Base-by-base conservation (phyloP, 1,140 invertebrate genomes). In the Drosophila aff. region DNA sequence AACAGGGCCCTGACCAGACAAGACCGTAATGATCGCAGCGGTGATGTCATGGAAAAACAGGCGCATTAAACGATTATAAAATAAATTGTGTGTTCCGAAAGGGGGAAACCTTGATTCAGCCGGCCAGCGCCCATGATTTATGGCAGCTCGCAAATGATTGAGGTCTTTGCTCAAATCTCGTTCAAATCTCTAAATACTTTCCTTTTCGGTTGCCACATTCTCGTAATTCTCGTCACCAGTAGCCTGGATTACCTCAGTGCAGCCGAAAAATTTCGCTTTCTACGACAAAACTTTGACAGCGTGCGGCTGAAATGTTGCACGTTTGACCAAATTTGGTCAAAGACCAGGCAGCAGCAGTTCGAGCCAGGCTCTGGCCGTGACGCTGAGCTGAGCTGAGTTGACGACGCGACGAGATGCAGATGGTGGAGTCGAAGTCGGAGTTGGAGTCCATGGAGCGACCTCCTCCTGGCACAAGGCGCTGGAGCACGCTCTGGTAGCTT, bases 241-340 rank as follows among this genome's bases (percentile, higher is more conserved):
- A 52, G 64, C 67, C 68, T 52, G 53, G 83, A 86, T 87, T 87
- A 87, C 82, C 83, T 81, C 84, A 83, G 69, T 31, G 60, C 46
- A 23, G 76, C 47, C 18, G 23, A 57, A 66, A 72, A 90, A 85
- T 85, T 90, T 90, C 85, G 85, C 85, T 90, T 90, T 90, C 85
- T 91, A 85, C 78, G 84, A 81, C 71, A 81, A 75, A 82, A 81
- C 50, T 90, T 84, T 89, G 84, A 89, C 84, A 90, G 81, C 84
- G 78, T 83, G 84, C 81, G 84, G 85, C 85, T 89, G 66, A 83
- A 84, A 85, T 90, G 76, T 85, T 90, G 85, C 85, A 90, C 85
- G 85, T 90, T 90, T 90, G 85, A 85, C 85, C 85, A 90, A 90
- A 90, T 90, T 90, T 90, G 85, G 85, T 69, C 62, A 64, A 65